A percentile compares a stretch with the other conserved stretches of the same genome.
Conservation (phyloP, 2,888 invertebrate species). For the Mythimna lalbum region DNA sequence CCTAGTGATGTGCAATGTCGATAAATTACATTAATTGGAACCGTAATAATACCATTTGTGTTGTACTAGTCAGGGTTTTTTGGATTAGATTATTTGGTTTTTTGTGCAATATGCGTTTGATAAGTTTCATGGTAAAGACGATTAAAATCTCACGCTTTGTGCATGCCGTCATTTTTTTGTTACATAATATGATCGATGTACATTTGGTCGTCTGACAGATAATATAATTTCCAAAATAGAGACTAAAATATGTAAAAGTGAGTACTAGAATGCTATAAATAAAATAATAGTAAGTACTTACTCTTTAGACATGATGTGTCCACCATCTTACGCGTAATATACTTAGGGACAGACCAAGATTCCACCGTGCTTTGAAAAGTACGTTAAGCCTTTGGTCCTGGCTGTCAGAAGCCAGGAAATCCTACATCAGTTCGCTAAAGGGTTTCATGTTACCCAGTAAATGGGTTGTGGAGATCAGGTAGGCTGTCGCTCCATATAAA, state of each 20-base stretch:
- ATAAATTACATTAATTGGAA: conserved; percentile 46
- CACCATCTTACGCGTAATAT: no score
- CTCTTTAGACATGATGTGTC: no score
- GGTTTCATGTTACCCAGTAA: no score
- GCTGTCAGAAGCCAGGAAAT: no score
- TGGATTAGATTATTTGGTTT: conserved; percentile 6
- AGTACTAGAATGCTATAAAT: neutral
- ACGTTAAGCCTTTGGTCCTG: no score
- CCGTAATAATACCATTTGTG: conserved; percentile 16
- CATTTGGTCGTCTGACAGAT: no score
- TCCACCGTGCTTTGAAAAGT: no score
- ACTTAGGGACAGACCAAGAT: no score
- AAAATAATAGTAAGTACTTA: no score
- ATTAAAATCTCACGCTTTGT: conserved; percentile 22
- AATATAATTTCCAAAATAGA: neutral
- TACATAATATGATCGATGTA: neutral
- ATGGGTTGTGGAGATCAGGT: no score
- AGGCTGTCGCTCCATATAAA: no score
- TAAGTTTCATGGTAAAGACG: conserved; percentile 23
- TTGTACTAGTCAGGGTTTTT: conserved; percentile 28
- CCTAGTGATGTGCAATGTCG: conserved; percentile 76
- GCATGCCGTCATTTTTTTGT: neutral
- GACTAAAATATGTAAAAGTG: neutral
- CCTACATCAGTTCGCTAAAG: no score
- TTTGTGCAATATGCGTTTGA: conserved; percentile 15